Evolutionary conservation across 2,113 vertebrate species (phyloP), one percentile per base, ranked within the genome.

Genomic region (Microcebus ravelobensis): DNA sequence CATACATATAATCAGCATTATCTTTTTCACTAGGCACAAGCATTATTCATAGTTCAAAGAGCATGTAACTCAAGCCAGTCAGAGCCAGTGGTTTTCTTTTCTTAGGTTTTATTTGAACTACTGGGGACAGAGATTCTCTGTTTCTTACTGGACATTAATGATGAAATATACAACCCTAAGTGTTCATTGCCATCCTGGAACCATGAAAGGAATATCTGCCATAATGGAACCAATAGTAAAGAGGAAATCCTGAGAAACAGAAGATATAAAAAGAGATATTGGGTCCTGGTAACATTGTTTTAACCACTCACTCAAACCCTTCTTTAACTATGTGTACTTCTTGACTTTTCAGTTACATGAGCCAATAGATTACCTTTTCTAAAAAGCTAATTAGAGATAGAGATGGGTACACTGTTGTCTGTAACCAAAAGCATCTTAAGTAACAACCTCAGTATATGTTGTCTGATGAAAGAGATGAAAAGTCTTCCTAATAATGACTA

Each of bases 401-500:
- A 85, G 50, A 21, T 86, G 29, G 57, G 4, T 84, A 36, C 57
- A 21, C 50, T 76, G 36, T 86, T 91, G 9, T 86, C 52, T 82
- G 39, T 42, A 92, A 55, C 42, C 36, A 82, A 55, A 76, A 86
- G 13, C 12, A 57, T 82, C 48, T 92, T 93, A 67, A 63, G 31
- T 90, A 39, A 50, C 39, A 70, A 45, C 21, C 55, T 91, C 61
- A 68, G 2, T 81, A 29, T 34, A 50, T 61, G 52, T 29, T 65
- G 0, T 81, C 12, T 57, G 13, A 65, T 90, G 61, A 83, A 68
- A 88, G 29, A 96, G 74, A 31, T 89, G 15, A 73, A 91, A 87
- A 90, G 4, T 87, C 11, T 92, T 88, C 27, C 36, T 87, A 77
- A 71, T 94, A 71, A 87, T 74, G n/a, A 81, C 45, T 83, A 39